Conservation (phyloP, 2,113 vertebrate genomes). For the Glaucomys volans region DNA sequence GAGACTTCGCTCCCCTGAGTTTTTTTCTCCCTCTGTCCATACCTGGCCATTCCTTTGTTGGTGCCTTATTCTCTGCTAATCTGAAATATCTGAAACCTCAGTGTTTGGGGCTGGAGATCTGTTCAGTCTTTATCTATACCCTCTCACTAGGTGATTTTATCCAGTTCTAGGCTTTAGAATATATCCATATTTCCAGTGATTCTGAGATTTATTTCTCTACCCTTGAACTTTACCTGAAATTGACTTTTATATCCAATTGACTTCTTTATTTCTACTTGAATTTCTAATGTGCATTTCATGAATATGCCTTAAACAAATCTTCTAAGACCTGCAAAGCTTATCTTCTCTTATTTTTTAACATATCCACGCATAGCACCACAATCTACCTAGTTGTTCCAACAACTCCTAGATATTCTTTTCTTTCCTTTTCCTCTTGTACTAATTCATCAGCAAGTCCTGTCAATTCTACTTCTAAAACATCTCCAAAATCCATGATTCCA, state of each 20-base stretch:
- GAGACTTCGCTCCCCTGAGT: background rate
- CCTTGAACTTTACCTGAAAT: background rate
- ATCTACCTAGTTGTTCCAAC: background rate
- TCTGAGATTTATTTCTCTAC: background rate
- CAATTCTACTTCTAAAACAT: background rate
- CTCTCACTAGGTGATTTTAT: background rate
- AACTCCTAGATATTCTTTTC: background rate
- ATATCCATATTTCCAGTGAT: background rate
- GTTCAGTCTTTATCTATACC: background rate
- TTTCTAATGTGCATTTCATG: slow-evolving; percentile 15
- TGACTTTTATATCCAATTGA: background rate
- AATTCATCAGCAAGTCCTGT: background rate
- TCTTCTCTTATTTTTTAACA: background rate
- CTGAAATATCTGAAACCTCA: background rate
- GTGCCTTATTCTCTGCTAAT: background rate
- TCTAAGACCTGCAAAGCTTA: background rate
- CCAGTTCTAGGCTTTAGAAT: background rate
- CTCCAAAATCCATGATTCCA: background rate
- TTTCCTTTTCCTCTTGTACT: background rate
- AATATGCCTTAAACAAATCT: background rate
- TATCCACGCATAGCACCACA: background rate
- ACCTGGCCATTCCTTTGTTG: background rate
- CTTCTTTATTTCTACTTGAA: background rate
- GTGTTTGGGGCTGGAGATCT: background rate
- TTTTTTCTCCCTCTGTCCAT: background rate